A percentile compares a stretch with the other conserved stretches of the same genome.
Evolutionary conservation across 2,113 vertebrate species (phyloP).

Genomic region (Pollimyrus isidori): DNA sequence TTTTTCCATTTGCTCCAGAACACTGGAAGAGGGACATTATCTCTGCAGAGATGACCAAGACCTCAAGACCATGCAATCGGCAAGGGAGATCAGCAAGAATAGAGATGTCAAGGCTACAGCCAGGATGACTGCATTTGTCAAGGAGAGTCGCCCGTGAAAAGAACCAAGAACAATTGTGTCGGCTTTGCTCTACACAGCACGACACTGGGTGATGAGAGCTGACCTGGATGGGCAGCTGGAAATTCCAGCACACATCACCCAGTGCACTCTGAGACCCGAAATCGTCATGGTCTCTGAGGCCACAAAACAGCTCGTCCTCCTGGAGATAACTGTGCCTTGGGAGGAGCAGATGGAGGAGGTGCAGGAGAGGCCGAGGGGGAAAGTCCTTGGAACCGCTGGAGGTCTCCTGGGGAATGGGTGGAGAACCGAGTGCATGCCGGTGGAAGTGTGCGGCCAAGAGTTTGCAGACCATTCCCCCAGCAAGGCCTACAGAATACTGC

Average conservation of each 20-base stretch:
- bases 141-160: neutral
- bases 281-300: neutral
- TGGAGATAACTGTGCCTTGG: neutral
- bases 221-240: slow-evolving; percentile 3
- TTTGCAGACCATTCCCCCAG: neutral
- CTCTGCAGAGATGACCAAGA: slow-evolving; percentile 15
- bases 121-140: slow-evolving; percentile 5
- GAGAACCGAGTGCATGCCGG: neutral
- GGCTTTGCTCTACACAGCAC: neutral
- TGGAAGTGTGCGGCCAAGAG: neutral
- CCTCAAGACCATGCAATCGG: slow-evolving; percentile 27
- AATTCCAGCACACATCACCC: neutral
- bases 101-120: slow-evolving; percentile 9
- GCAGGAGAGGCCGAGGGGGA: neutral
- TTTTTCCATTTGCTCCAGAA: neutral
- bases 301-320: neutral
- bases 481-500: neutral
- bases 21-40: neutral
- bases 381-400: neutral
- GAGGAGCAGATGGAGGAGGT: neutral
- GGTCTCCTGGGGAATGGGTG: neutral
- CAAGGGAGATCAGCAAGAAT: slow-evolving; percentile 15
- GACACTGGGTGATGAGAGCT: slow-evolving; percentile 18
- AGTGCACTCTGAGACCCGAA: neutral
- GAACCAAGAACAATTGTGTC: neutral